Conservation (phyloP, 2,888 invertebrate genomes). For the Drosophila fungiperda region DNA sequence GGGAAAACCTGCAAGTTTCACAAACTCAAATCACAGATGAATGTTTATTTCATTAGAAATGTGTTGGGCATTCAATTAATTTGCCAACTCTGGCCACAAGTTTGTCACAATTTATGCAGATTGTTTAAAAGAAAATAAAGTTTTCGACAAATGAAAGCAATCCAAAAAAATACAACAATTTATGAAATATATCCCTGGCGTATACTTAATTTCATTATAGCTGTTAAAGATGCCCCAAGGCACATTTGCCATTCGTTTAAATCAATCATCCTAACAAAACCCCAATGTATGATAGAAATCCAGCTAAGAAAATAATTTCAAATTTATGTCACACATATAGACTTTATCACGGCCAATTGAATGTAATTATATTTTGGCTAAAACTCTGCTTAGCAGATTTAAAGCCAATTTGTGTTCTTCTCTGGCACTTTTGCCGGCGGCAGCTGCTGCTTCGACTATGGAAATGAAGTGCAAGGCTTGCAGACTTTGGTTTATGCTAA, state of each 20-base stretch:
- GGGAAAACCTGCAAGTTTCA: constrained; percentile 27
- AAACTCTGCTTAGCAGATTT: constrained; percentile 31
- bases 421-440: constrained; percentile 32
- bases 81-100: constrained; percentile 7
- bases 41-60: constrained; percentile 33
- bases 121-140: background rate
- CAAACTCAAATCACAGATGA: constrained; percentile 19
- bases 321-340: background rate
- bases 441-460: constrained; percentile 49
- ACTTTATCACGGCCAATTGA: background rate
- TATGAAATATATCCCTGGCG: background rate
- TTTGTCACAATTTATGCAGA: constrained; percentile 9
- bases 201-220: constrained; percentile 2
- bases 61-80: constrained; percentile 28
- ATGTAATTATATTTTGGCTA: background rate
- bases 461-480: constrained; percentile 62
- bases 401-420: constrained; percentile 42
- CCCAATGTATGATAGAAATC: background rate
- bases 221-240: background rate
- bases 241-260: background rate
- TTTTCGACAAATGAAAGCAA: background rate
- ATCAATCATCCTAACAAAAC: background rate
- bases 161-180: background rate
- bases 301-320: background rate
- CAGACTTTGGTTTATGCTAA: constrained; percentile 40